Evolutionary conservation across 2,113 vertebrate genomes (phyloP).

Genomic region (Trogon melanurus): DNA sequence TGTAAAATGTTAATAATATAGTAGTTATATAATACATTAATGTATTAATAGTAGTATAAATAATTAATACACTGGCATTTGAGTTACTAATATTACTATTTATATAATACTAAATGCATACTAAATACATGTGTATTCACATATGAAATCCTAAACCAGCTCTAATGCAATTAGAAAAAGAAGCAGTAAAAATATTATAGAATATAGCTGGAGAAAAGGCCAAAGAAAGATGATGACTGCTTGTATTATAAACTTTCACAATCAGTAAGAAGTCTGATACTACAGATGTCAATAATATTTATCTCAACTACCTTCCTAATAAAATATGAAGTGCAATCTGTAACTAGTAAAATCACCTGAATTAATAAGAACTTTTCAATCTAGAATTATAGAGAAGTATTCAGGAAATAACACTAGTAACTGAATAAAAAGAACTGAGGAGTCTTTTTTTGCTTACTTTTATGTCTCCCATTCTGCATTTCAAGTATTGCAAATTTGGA

Average conservation of each 20-base stretch:
- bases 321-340: neutral
- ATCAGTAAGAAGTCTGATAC: neutral
- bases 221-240: neutral
- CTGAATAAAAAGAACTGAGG: neutral
- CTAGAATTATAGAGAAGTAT: neutral
- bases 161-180: neutral
- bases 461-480: neutral
- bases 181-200: neutral
- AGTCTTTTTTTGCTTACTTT: neutral
- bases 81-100: neutral
- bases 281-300: neutral
- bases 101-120: neutral
- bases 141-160: neutral
- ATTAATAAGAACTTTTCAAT: neutral
- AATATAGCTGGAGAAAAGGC: neutral
- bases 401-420: neutral
- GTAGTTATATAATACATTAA: neutral
- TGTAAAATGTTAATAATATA: neutral
- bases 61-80: neutral
- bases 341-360: neutral
- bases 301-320: neutral
- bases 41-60: neutral
- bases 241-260: neutral
- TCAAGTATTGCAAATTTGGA: neutral
- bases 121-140: neutral